Evolutionary conservation across 1,140 invertebrate species (phyloP).

Genomic region (Halesus radiatus): DNA sequence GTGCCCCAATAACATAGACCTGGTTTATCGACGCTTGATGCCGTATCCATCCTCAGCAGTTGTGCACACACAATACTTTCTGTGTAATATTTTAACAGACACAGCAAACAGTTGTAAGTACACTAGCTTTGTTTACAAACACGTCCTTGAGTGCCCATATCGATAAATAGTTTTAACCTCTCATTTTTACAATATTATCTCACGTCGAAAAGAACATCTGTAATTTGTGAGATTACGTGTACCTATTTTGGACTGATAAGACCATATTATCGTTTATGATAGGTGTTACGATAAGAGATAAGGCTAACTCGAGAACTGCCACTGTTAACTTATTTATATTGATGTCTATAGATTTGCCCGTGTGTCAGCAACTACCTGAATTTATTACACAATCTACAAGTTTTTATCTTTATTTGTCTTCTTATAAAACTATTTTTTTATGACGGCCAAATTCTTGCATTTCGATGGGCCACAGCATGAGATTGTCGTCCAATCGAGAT

Average conservation of each 20-base stretch:
- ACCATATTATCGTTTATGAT: conserved; percentile 25
- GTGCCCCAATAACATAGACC: conserved; percentile 51
- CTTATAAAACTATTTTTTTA: conserved; percentile 9
- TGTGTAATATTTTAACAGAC: conserved; percentile 58
- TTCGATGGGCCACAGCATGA: neutral
- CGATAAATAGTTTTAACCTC: conserved; percentile 37
- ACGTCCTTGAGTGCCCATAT: conserved; percentile 53
- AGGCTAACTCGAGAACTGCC: neutral
- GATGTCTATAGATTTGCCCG: conserved; percentile 23
- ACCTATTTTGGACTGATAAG: neutral
- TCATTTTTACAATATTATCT: conserved; percentile 26
- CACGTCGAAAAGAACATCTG: conserved; percentile 25
- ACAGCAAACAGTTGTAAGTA: conserved; percentile 56
- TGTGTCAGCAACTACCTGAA: conserved; percentile 28
- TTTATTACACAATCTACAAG: conserved; percentile 25
- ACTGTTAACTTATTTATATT: conserved; percentile 22
- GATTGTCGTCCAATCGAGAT: neutral
- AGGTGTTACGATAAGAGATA: conserved; percentile 4
- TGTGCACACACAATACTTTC: conserved; percentile 56
- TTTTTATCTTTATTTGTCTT: conserved; percentile 19
- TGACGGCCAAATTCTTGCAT: neutral
- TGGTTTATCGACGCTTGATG: conserved; percentile 54
- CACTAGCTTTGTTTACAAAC: conserved; percentile 57
- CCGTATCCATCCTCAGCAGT: conserved; percentile 55
- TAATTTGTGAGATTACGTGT: conserved; percentile 35